Base-by-base conservation (phyloP, 2,888 invertebrate genomes). In the Pollenia angustigena region DNA sequence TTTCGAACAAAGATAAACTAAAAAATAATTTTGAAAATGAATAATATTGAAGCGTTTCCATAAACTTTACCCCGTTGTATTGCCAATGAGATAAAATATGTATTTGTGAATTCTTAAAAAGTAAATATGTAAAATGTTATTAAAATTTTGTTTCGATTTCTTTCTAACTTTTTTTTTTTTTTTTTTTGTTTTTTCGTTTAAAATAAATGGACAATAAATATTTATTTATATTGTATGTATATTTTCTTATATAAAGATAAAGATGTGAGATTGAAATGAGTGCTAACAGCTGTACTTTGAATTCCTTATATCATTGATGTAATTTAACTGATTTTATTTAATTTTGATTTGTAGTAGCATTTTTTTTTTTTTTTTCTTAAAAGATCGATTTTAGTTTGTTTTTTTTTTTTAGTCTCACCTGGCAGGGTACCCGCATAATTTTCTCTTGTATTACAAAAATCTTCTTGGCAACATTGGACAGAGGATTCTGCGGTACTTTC, bases 401-500 rank as follows among this genome's bases (percentile, higher is more conserved):
- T 75, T 68, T n/a, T n/a, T n/a, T 68, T 69, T 62, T 81, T 58
- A 85, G 89, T 91, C 93, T 93, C 93, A 93, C 93, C 93, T 93
- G 92, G 91, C 91, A 92, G 88, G 74, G 87, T 88, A 89, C 92
- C 91, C 85, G 90, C 90, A 89, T 91, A 91, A 91, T 90, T 93
- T 84, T 87, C 88, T 87, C 93, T 96, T 87, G 92, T 96, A 95
- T 97, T 97, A 95, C 94, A 95, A 95, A 96, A 96, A 93, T 94
- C 94, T 91, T 94, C 92, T 85, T 93, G 93, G 94, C 96, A 96
- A 95, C 96, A 96, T 89, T 91, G 88, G 88, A 92, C 90, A 88
- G 90, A 89, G 88, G 90, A 90, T 86, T 87, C 90, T 74, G 90
- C 89, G 88, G 92, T 92, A 81, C 89, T 90, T 88, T 91, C 94